Evolutionary conservation across 2,888 invertebrate genomes (phyloP).

Genomic region (Parochlus steinenii): DNA sequence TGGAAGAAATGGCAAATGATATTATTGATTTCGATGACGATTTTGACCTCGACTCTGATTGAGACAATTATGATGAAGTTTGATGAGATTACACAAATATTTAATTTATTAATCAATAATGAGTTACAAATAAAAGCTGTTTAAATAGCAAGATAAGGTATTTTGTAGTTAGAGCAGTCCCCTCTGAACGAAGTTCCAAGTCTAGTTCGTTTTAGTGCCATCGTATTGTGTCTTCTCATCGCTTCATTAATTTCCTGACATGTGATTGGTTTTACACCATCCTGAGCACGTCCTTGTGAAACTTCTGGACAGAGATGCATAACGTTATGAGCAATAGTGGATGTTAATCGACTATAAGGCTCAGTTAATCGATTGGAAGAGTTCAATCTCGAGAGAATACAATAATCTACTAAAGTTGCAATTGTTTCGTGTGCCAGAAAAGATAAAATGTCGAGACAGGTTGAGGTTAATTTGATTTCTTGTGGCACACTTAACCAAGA

Average conservation of each 20-base stretch:
- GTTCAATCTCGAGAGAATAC: constrained; percentile 65
- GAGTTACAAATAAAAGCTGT: too few species aligned
- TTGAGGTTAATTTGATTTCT: constrained; percentile 40
- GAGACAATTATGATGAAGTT: constrained; percentile 2
- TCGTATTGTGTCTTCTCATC: constrained; percentile 37
- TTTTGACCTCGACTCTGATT: constrained; percentile 11
- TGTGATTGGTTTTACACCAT: constrained; percentile 52
- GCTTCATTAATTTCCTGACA: constrained; percentile 73
- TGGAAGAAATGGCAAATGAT: constrained; percentile 42
- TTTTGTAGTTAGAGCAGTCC: too few species aligned
- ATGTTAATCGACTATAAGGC: constrained; percentile 45
- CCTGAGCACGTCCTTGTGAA: constrained; percentile 37
- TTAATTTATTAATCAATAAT: too few species aligned
- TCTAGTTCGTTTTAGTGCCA: background rate
- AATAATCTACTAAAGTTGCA: constrained; percentile 72
- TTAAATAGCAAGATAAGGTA: too few species aligned
- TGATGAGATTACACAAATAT: too few species aligned
- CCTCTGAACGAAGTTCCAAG: constrained; percentile 4
- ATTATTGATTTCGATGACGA: constrained; percentile 12
- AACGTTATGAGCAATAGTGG: constrained; percentile 24
- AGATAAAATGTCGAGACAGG: constrained; percentile 59
- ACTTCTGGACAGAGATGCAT: constrained; percentile 30
- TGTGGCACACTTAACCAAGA: constrained; percentile 44
- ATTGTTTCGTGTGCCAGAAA: constrained; percentile 84
- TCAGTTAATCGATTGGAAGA: constrained; percentile 47